phyloP scores from a whole-genome alignment of 2,113 vertebrate species.

The Ahaetulla prasina region DNA sequence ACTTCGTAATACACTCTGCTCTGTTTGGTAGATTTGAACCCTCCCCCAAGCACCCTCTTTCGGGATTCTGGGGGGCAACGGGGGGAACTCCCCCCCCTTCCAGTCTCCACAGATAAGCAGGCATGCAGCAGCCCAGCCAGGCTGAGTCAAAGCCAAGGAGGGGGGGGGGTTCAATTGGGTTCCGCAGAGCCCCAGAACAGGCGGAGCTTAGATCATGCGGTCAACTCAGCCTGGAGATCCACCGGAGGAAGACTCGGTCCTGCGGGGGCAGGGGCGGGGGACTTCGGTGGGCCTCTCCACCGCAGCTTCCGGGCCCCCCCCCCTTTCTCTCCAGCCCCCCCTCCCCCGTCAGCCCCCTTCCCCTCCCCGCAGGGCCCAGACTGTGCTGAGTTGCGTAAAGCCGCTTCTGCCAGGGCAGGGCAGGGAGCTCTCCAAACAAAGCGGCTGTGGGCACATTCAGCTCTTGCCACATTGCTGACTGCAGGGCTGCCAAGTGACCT shows the following conservation, averaged over 20 bases:
- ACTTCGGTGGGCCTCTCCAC: neutral
- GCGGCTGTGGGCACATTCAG: neutral
- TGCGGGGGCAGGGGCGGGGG: no score
- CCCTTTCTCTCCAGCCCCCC: neutral
- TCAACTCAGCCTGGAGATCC: neutral
- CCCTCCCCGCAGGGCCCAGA: neutral
- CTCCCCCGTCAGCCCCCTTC: neutral
- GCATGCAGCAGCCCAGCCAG: neutral
- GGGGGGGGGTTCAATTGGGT: no score
- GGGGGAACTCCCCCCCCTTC: neutral
- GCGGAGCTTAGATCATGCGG: neutral
- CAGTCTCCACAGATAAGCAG: neutral
- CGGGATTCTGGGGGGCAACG: neutral
- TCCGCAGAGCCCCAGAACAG: no score
- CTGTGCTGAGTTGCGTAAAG: neutral
- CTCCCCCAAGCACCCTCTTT: no score
- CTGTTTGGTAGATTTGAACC: neutral
- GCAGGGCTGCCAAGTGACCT: neutral
- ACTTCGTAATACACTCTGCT: neutral
- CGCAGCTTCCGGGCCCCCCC: neutral
- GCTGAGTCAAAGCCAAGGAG: neutral
- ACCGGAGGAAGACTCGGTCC: fast-evolving
- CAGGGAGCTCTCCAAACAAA: neutral
- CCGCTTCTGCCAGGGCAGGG: neutral
- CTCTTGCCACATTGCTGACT: neutral